Conservation (phyloP, 2,113 vertebrate genomes). For the Sturnira hondurensis region DNA sequence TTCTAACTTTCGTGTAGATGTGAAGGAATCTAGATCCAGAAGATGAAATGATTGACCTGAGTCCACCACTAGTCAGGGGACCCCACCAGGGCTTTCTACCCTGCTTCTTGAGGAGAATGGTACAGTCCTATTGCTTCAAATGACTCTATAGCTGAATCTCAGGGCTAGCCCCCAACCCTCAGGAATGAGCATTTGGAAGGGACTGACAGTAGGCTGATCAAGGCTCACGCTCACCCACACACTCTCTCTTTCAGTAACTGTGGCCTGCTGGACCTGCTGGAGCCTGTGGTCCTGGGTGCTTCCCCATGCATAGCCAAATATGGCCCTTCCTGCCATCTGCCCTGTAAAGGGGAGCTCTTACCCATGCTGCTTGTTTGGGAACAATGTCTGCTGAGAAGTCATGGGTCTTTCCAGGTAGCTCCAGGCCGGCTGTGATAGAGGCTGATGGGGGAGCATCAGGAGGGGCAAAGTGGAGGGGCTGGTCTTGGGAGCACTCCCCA, state of each 20-base stretch:
- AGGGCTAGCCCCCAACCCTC: fast-evolving
- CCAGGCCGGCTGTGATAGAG: background rate
- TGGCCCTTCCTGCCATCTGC: background rate
- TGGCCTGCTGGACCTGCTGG: background rate
- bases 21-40: background rate
- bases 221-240: fast-evolving
- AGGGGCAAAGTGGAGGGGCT: background rate
- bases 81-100: background rate
- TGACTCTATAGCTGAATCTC: background rate
- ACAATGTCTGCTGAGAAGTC: background rate
- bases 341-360: background rate
- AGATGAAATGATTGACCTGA: background rate
- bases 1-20: background rate
- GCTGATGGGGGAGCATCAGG: background rate
- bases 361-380: background rate
- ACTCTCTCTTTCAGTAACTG: background rate
- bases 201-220: too few relatives aligned
- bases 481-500: background rate
- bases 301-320: background rate
- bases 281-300: background rate
- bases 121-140: background rate
- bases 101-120: background rate
- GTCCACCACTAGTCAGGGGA: background rate
- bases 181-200: fast-evolving
- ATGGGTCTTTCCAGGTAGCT: background rate